Conservation (phyloP, 2,888 invertebrate species). For the Hofmannophila pseudospretella region DNA sequence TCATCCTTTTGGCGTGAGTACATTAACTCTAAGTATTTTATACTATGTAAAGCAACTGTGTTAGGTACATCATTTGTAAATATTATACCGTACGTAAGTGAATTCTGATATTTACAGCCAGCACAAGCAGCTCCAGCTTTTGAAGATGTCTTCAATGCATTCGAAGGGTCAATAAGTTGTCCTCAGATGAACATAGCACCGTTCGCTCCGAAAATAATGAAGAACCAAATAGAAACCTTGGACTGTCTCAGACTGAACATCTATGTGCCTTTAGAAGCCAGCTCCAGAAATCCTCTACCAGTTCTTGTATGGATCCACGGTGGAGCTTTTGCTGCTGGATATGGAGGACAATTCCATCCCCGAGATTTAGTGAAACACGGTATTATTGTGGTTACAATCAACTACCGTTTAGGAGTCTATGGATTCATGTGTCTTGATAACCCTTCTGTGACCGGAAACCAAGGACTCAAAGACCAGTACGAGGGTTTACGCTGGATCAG, state of each 20-base stretch:
- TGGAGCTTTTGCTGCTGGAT: constrained; percentile 48
- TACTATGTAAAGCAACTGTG: too few species aligned
- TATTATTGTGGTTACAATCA: constrained; percentile 57
- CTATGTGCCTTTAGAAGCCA: constrained; percentile 53
- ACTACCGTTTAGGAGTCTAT: constrained; percentile 64
- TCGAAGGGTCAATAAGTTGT: constrained; percentile 48
- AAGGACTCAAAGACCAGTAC: constrained; percentile 64
- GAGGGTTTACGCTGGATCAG: constrained; percentile 58
- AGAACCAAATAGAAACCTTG: constrained; percentile 42
- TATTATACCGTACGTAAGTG: too few species aligned
- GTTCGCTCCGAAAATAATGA: constrained; percentile 13
- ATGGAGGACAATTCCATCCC: constrained; percentile 43
- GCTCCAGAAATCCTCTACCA: constrained; percentile 49
- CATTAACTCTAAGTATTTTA: too few species aligned
- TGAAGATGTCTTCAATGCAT: constrained; percentile 50
- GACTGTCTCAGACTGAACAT: constrained; percentile 84
- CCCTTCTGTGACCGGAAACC: constrained; percentile 58
- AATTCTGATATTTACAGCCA: constrained; percentile 40
- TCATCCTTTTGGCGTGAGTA: constrained; percentile 68
- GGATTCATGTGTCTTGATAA: constrained; percentile 64
- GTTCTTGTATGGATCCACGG: constrained; percentile 68
- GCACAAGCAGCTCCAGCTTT: constrained; percentile 40
- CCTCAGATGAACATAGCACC: constrained; percentile 36
- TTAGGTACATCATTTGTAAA: too few species aligned
- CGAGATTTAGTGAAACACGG: constrained; percentile 49